Evolutionary conservation across 2,113 vertebrate species (phyloP), one percentile per base, ranked within the genome.

Genomic region (Apodemus sylvaticus): DNA sequence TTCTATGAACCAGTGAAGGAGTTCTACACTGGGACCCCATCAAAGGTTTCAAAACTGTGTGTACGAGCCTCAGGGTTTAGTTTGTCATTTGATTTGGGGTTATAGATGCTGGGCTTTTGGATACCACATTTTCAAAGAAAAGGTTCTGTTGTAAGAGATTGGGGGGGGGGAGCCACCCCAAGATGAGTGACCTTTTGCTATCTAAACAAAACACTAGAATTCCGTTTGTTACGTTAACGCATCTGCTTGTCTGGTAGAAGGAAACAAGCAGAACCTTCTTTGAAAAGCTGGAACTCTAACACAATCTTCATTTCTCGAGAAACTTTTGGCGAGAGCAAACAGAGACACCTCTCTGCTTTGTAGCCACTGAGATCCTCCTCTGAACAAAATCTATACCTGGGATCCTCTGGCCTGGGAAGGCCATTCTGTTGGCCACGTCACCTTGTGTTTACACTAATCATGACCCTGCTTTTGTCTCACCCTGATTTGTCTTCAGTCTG

Each of bases 281-380:
- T 93, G 93, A 96, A 97, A 97, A 95, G 51, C 13, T 97, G 96
- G 95, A 95, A 97, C 93, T 96, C 13, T 64, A 45, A 68, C 89
- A 91, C 96, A 97, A 97, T 95, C 96, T 82, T 89, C 86, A 96
- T 96, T 93, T 94, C 95, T 96, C 76, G 87, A 95, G 96, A 85
- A 93, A 95, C 94, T 97, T 97, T 96, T 97, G 95, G 95, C 64
- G 97, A 96, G 62, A 26, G 94, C 83, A 95, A 96, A 96, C 88
- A 91, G 71, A 91, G 68, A 97, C 97, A 98, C 90, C 95, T 81
- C 71, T 92, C 64, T 34, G 90, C 76, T 91, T 79, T 87, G 71
- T 81, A 97, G 92, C 51, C 85, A 90, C 93, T 86, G 92, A 90
- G 95, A 5, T 36, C 71, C 91, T 97, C 95, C 39, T 94, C 45